Conservation (phyloP, 2,888 invertebrate genomes). For the Pristionchus exspectatus region DNA sequence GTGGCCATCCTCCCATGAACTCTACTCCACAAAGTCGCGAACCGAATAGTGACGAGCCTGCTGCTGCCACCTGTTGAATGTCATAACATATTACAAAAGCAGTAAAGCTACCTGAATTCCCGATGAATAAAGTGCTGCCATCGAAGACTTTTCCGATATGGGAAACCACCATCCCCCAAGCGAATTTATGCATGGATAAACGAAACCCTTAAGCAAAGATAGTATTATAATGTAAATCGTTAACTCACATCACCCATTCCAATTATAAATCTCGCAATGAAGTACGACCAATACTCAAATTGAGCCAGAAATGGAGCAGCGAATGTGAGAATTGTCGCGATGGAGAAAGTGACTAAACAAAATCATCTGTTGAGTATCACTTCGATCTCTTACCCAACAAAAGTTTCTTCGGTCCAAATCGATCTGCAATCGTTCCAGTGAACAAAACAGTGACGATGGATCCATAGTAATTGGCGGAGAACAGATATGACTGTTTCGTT, state of each 20-base stretch:
- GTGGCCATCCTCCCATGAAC: constrained; percentile 51
- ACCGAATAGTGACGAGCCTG: constrained; percentile 21
- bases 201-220: neutral
- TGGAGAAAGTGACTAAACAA: neutral
- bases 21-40: neutral
- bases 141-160: constrained; percentile 1
- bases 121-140: constrained; percentile 41
- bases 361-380: neutral
- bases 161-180: constrained; percentile 53
- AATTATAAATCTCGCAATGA: neutral
- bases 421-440: constrained; percentile 46
- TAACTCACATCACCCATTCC: constrained; percentile 46
- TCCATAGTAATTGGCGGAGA: constrained; percentile 53
- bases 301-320: neutral
- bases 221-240: neutral
- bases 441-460: constrained; percentile 1
- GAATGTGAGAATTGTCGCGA: neutral
- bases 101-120: constrained; percentile 4
- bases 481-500: constrained; percentile 20
- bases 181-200: constrained; percentile 37
- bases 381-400: neutral
- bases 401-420: constrained; percentile 50
- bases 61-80: constrained; percentile 24
- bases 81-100: neutral
- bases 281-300: constrained; percentile 30